Conservation (phyloP, 2,797 vertebrate genomes). For the Myotis daubentonii region DNA sequence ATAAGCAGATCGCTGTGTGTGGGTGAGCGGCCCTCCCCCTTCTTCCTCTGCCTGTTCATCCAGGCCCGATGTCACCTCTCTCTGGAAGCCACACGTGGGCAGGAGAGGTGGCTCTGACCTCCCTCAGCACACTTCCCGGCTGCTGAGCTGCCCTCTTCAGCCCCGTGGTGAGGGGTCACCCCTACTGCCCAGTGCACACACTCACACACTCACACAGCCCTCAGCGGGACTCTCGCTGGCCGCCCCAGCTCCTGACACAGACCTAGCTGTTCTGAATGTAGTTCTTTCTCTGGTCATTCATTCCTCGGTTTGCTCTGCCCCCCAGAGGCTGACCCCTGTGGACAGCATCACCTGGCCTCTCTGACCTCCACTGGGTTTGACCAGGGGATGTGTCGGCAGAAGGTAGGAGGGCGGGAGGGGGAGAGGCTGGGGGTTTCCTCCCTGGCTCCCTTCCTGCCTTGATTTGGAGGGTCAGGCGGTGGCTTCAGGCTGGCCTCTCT, state of each 20-base stretch:
- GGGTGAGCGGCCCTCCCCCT: neutral
- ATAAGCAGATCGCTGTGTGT: neutral
- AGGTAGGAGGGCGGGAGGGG: neutral
- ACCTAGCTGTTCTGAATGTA: neutral
- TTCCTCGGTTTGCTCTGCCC: neutral
- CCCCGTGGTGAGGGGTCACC: neutral
- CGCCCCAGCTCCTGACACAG: neutral
- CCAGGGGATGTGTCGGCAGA: neutral
- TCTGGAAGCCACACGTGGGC: neutral
- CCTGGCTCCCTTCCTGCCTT: neutral
- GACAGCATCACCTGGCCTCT: neutral
- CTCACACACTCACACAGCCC: neutral
- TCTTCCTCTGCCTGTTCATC: neutral
- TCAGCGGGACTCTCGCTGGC: neutral
- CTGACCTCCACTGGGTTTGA: neutral
- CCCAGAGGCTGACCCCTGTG: neutral
- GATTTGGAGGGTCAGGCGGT: neutral
- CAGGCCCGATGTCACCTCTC: neutral
- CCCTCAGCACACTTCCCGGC: neutral
- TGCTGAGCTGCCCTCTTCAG: neutral
- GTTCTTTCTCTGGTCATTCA: neutral
- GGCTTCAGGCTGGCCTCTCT: neutral
- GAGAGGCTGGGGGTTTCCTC: neutral
- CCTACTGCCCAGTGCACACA: neutral
- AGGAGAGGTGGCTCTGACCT: neutral